Base-by-base conservation (phyloP, 2,797 vertebrate genomes). In the Tinamus major region DNA sequence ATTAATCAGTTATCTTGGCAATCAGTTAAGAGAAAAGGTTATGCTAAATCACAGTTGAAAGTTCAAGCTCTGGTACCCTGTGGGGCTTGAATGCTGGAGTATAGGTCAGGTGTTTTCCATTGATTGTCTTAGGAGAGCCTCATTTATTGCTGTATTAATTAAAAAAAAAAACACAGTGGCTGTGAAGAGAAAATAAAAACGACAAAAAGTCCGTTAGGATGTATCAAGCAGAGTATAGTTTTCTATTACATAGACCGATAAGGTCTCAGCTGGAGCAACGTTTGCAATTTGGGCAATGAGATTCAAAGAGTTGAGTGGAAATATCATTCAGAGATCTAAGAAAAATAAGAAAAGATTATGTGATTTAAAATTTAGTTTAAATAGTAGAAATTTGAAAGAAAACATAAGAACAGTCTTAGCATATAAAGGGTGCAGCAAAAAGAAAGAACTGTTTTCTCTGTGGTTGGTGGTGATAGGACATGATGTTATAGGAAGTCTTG, bases 401-500 rank as follows among this genome's bases (percentile, higher is more conserved):
- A 56, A 33, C 0, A 1, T 15, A 27, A 61, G 19, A 53, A 20
- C 44, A 75, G 13, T 7, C 20, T 74, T 61, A 35, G 27, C 35
- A 59, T 37, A n/a, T 20, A 85, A 85, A 53, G 79, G 3, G 1
- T 27, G 42, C 18, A 85, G 26, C 15, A 80, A 80, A 93, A n/a
- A 29, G 4, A 75, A 35, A 24, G 21, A 6, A 58, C 5, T 41
- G 7, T 8, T 46, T 87, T 91, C 19, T 89, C 13, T 3, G 1
- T 39, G 29, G 21, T 23, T 33, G 0, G 1, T 0, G 0, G 14
- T 48, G 11, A 59, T 41, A 35, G 37, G 58, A 17, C 14, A 41
- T 26, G 24, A 41, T 62, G 61, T 5, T 10, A 26, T 23, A 0
- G 0, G 6, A 20, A 68, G 1, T 3, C 0, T 0, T 1, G 7